Percentiles rank a stretch among this genome's conserved stretches.
phyloP scores from a whole-genome alignment of 2,888 invertebrate species.

The Nymphalis urticae region DNA sequence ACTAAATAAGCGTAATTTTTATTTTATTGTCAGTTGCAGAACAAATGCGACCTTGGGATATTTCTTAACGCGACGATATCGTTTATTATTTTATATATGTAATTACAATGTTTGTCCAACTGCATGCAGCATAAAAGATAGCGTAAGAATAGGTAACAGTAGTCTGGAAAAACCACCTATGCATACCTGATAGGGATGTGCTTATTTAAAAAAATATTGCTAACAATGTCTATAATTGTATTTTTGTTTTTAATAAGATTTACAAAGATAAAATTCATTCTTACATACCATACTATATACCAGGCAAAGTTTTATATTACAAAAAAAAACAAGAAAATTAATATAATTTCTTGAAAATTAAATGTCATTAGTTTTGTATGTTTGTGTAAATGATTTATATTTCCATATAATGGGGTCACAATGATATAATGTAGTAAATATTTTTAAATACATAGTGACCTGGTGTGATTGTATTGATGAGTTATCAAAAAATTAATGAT shows the following conservation, averaged over 20 bases:
- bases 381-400: too few species aligned
- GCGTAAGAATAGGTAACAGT: neutral
- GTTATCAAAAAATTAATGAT: too few species aligned
- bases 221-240: neutral
- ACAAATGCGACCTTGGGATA: conserved; percentile 52
- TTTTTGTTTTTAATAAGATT: neutral
- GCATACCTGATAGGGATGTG: neutral
- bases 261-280: neutral
- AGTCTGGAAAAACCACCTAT: neutral
- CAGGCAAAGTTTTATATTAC: too few species aligned
- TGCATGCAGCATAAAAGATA: conserved; percentile 37
- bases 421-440: too few species aligned
- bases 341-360: too few species aligned
- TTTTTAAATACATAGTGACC: too few species aligned
- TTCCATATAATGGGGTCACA: too few species aligned
- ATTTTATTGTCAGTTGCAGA: conserved; percentile 14
- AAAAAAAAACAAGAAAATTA: too few species aligned
- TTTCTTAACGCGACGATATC: conserved; percentile 43
- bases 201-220: neutral
- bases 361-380: too few species aligned
- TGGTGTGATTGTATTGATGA: too few species aligned
- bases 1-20: neutral
- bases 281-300: neutral
- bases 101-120: conserved; percentile 51
- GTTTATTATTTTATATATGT: conserved; percentile 37